phyloP scores from a whole-genome alignment of 1,140 invertebrate species.

The Brachionus paranguensis region DNA sequence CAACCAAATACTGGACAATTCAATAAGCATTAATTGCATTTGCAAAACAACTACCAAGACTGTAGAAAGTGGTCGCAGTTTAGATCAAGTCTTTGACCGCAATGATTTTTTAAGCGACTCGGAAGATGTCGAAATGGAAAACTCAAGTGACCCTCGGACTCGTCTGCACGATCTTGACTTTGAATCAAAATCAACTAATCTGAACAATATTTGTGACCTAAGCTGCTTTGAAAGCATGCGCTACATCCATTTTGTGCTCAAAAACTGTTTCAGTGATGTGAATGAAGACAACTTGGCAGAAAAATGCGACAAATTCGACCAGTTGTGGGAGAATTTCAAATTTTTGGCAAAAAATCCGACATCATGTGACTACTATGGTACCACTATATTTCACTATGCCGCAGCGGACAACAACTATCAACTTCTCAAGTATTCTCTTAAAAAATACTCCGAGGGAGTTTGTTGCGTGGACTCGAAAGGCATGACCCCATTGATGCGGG shows the following conservation, averaged over 20 bases:
- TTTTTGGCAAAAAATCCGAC: constrained; percentile 20
- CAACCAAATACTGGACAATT: constrained; percentile 39
- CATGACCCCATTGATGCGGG: constrained; percentile 38
- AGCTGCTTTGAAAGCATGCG: constrained; percentile 31
- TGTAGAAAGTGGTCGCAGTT: background rate
- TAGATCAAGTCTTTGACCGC: constrained; percentile 16
- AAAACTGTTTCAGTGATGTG: background rate
- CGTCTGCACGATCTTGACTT: background rate
- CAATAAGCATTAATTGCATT: constrained; percentile 27
- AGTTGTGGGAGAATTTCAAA: constrained; percentile 30
- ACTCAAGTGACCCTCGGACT: background rate
- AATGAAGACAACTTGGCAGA: background rate
- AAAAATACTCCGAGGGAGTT: constrained; percentile 5
- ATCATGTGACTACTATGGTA: constrained; percentile 37
- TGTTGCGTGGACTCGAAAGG: constrained; percentile 26
- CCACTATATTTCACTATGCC: constrained; percentile 35
- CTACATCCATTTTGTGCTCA: constrained; percentile 16
- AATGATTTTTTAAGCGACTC: constrained; percentile 25
- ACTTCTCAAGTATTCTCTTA: background rate
- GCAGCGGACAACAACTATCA: background rate
- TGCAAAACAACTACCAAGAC: constrained; percentile 31
- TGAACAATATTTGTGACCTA: constrained; percentile 4
- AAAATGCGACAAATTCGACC: background rate
- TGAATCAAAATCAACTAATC: background rate
- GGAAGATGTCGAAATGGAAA: constrained; percentile 31